phyloP scores from a whole-genome alignment of 2,113 vertebrate genomes.

The Todiramphus saurophagus region DNA sequence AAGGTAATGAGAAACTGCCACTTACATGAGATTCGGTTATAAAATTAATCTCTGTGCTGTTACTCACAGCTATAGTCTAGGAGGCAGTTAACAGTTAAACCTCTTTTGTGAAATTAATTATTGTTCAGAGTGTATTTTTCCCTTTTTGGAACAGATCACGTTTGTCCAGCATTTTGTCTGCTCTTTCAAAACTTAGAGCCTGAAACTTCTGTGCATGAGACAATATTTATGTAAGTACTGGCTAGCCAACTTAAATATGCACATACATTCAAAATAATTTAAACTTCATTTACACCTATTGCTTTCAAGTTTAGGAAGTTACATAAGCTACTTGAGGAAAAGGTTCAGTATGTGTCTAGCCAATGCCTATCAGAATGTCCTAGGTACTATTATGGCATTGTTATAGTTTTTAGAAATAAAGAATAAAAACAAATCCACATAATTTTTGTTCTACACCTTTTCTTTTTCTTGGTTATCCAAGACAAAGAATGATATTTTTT shows the following conservation, averaged over 20 bases:
- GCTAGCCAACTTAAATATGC: neutral
- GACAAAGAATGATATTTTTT: accelerated
- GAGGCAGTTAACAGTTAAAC: neutral
- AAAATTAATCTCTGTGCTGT: neutral
- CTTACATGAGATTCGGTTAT: neutral
- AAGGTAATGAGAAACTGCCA: neutral
- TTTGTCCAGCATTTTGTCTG: neutral
- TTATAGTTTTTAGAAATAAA: neutral
- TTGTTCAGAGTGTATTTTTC: neutral
- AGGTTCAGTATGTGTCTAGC: neutral
- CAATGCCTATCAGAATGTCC: neutral
- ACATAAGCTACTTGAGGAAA: neutral
- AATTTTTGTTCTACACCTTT: neutral
- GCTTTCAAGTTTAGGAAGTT: neutral
- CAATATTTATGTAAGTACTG: neutral
- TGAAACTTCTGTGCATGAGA: neutral
- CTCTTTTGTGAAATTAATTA: neutral
- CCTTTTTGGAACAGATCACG: neutral
- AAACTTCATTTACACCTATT: neutral
- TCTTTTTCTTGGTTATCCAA: neutral
- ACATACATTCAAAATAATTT: neutral
- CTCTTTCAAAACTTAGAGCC: neutral
- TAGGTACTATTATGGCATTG: neutral
- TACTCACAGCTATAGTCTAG: neutral
- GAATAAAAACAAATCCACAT: neutral